Percentiles rank a stretch among this genome's conserved stretches.
These are phyloP conservation scores for Drosophila subsilvestris DNA, from an alignment of 2,888 invertebrate genomes.

Conservation along the genomic window DNA sequence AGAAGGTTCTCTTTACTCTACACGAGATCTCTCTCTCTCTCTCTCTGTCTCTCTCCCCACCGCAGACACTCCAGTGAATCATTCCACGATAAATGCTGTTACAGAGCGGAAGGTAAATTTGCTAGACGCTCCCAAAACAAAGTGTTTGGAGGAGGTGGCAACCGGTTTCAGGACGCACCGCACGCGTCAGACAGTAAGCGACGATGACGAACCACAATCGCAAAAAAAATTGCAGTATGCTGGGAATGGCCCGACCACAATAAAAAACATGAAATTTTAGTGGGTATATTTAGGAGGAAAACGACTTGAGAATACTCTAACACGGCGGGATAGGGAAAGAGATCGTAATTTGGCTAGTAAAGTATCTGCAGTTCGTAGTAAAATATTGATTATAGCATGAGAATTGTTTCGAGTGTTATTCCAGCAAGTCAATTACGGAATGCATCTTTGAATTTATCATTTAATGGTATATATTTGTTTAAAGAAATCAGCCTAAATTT, in stretches of 20 bases:
- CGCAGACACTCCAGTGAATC: conserved; percentile 44
- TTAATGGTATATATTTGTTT: no score
- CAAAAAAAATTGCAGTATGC: conserved; percentile 41
- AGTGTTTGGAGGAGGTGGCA: conserved; percentile 14
- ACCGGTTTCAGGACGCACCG: conserved; percentile 55
- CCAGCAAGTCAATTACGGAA: no score
- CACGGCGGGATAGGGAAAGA: no score
- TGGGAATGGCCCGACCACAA: conserved; percentile 66
- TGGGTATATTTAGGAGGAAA: neutral
- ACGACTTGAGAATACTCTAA: conserved; percentile 21
- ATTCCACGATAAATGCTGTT: neutral
- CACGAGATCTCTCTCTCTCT: no score
- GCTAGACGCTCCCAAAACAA: conserved; percentile 35
- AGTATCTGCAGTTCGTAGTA: no score
- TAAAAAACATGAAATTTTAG: conserved; percentile 20
- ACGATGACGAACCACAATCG: conserved; percentile 53
- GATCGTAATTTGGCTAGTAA: no score
- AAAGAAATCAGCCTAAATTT: no score
- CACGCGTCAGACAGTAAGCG: conserved; percentile 41
- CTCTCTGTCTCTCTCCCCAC: no score
- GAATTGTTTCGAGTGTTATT: no score
- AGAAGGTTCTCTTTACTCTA: conserved; percentile 34
- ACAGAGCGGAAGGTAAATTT: conserved; percentile 8
- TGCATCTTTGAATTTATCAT: no score
- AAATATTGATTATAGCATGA: no score